A percentile compares a stretch with the other conserved stretches of the same genome.
phyloP scores from a whole-genome alignment of 1,140 invertebrate genomes.

The Anastatus disparis region DNA sequence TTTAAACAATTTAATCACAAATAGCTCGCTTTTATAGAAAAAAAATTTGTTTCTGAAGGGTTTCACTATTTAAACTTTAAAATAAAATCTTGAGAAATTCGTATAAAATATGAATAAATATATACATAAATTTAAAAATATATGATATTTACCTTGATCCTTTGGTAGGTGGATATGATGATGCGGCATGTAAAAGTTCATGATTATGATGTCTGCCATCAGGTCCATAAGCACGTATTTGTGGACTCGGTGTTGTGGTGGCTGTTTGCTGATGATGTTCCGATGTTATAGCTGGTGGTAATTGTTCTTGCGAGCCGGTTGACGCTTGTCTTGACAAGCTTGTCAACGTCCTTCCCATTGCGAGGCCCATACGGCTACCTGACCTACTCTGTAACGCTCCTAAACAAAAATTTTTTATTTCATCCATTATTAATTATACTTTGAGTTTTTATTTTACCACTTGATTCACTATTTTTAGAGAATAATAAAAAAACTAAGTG shows the following conservation, averaged over 20 bases:
- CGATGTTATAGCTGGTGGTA: not conserved
- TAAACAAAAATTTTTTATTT: no score
- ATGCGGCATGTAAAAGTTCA: constrained; percentile 62
- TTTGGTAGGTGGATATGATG: constrained; percentile 63
- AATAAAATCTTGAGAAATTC: no score
- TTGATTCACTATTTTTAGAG: no score
- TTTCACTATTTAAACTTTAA: no score
- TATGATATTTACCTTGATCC: constrained; percentile 55
- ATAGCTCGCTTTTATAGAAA: no score
- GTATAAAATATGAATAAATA: no score
- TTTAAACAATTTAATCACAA: no score
- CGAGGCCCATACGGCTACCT: constrained; percentile 61
- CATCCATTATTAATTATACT: no score
- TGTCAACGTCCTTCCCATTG: constrained; percentile 51
- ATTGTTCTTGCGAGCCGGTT: constrained; percentile 76
- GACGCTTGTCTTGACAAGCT: constrained; percentile 74
- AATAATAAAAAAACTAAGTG: no score
- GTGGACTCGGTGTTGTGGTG: constrained; percentile 61
- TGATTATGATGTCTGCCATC: constrained; percentile 71
- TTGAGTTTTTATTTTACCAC: no score
- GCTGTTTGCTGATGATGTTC: not conserved
- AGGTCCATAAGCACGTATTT: constrained; percentile 80
- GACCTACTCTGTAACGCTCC: not conserved
- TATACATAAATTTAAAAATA: no score
- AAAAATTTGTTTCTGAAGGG: no score